Percentiles rank a stretch among this genome's conserved stretches.
Conservation (phyloP, 1,140 invertebrate species). For the Nebria ingens region DNA sequence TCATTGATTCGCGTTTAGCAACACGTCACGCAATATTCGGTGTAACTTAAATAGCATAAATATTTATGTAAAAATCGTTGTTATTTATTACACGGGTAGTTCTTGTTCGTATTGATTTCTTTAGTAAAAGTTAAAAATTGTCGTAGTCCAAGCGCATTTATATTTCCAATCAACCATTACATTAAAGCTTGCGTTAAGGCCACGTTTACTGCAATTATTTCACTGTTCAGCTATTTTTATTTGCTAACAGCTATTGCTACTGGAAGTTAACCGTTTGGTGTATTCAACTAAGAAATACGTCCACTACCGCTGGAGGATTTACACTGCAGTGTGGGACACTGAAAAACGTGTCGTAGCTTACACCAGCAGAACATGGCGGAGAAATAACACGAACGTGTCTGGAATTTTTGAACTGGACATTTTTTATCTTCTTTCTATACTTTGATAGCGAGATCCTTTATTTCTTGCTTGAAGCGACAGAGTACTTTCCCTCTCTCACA, state of each 20-base stretch:
- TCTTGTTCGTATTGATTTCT: conserved; percentile 9
- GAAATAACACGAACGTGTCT: conserved; percentile 25
- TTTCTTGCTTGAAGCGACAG: not conserved
- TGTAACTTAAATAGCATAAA: too few species aligned
- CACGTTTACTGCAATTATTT: conserved; percentile 6
- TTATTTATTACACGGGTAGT: too few species aligned
- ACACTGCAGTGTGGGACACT: too few species aligned
- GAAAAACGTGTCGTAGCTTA: conserved; percentile 14
- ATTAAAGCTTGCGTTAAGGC: not conserved
- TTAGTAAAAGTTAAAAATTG: conserved; percentile 6
- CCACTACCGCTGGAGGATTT: too few species aligned
- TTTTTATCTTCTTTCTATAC: not conserved
- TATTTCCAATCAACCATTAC: conserved; percentile 8
- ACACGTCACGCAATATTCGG: too few species aligned
- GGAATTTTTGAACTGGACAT: conserved; percentile 20
- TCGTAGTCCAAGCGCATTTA: conserved; percentile 7
- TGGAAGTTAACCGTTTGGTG: conserved; percentile 19
- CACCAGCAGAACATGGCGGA: conserved; percentile 15
- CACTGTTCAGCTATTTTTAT: conserved; percentile 23
- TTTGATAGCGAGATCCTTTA: not conserved
- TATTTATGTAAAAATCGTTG: too few species aligned
- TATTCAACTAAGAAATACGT: too few species aligned
- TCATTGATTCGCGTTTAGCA: too few species aligned
- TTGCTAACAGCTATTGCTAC: conserved; percentile 27
- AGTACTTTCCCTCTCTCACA: too few species aligned